phyloP scores from a whole-genome alignment of 2,888 invertebrate genomes.

The Sminthurinus aureus region DNA sequence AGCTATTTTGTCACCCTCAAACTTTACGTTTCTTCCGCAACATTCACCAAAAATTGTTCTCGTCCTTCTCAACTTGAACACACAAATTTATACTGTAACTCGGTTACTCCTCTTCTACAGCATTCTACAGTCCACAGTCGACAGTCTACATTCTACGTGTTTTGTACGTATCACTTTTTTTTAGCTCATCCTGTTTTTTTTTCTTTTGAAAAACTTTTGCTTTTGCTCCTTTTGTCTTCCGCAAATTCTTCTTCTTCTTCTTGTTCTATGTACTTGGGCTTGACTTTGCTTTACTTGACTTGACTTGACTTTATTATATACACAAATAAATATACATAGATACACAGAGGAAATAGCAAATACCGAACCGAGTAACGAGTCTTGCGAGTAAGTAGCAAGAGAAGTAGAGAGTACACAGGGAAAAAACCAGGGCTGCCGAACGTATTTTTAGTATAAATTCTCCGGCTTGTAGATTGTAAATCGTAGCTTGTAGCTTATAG shows the following conservation, averaged over 20 bases:
- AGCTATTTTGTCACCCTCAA: not conserved
- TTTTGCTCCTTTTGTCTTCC: slow-evolving; percentile 5
- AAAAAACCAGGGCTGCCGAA: slow-evolving; percentile 27
- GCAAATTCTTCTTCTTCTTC: not conserved
- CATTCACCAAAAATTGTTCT: not conserved
- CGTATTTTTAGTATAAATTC: slow-evolving; percentile 31
- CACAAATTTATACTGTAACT: not conserved
- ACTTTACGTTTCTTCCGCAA: not conserved
- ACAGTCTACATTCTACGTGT: not conserved
- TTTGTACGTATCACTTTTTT: not conserved
- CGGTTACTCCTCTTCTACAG: not conserved
- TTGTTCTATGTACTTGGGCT: not conserved
- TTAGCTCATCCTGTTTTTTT: not conserved
- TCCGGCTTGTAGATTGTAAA: slow-evolving; percentile 3
- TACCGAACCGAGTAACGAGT: too few species aligned
- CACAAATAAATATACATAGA: not conserved
- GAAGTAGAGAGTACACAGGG: not conserved
- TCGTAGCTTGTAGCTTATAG: too few species aligned
- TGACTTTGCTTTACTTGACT: too few species aligned
- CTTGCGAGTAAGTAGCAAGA: too few species aligned
- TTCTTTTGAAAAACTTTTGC: not conserved
- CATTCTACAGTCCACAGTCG: not conserved
- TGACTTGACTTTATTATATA: not conserved
- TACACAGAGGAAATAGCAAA: not conserved
- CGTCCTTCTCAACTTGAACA: slow-evolving; percentile 11